phyloP scores from a whole-genome alignment of 2,797 vertebrate species.

The Fistularia tabacaria region DNA sequence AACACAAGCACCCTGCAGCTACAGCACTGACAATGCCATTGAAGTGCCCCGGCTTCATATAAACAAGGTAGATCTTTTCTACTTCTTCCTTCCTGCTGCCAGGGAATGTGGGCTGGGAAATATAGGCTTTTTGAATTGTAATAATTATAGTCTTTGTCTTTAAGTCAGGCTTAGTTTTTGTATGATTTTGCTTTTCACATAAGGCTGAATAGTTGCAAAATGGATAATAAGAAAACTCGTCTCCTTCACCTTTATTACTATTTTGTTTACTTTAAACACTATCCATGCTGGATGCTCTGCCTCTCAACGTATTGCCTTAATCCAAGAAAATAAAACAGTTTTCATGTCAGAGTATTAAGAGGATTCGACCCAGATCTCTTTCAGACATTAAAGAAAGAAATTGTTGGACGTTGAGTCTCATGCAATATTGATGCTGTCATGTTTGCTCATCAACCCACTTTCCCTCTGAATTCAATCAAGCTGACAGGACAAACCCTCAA shows the following conservation, averaged over 20 bases:
- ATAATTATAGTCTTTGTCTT: background rate
- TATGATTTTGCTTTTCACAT: background rate
- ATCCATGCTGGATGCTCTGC: slow-evolving; percentile 9
- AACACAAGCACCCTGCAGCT: slow-evolving; percentile 65
- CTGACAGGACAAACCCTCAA: slow-evolving; percentile 47
- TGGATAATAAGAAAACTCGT: background rate
- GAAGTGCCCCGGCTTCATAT: slow-evolving; percentile 46
- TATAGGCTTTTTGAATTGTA: slow-evolving; percentile 1
- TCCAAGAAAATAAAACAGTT: slow-evolving; percentile 11
- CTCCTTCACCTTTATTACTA: background rate
- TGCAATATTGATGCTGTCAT: slow-evolving; percentile 70
- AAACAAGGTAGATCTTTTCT: slow-evolving; percentile 66
- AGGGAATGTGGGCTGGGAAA: background rate
- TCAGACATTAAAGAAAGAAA: slow-evolving; percentile 54
- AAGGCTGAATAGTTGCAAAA: background rate
- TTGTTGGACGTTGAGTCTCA: slow-evolving; percentile 52
- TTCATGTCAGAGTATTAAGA: slow-evolving; percentile 43
- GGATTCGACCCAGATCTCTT: slow-evolving; percentile 61
- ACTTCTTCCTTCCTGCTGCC: slow-evolving; percentile 20
- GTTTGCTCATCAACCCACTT: slow-evolving; percentile 68
- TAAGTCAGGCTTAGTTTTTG: background rate
- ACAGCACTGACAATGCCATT: slow-evolving; percentile 52
- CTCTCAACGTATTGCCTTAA: slow-evolving; percentile 24
- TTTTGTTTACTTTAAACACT: slow-evolving; percentile 13
- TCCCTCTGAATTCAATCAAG: slow-evolving; percentile 59